Evolutionary conservation across 2,797 vertebrate species (phyloP).

Genomic region (Chaenodraco wilsoni): DNA sequence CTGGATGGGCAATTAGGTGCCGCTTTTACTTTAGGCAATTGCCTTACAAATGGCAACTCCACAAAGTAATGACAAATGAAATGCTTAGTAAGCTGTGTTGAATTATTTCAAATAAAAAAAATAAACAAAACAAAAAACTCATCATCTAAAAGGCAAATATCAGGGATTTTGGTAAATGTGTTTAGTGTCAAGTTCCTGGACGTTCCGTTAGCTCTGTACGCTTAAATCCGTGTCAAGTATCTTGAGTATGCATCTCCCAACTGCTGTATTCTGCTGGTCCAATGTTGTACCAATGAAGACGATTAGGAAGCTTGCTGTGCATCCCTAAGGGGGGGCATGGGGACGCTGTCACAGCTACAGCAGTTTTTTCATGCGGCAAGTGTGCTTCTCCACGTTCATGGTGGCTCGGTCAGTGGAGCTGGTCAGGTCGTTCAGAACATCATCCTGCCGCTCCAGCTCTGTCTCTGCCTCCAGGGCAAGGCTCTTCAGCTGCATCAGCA

Average conservation of each 20-base stretch:
- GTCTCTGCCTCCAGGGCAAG: conserved; percentile 91
- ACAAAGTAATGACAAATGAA: neutral
- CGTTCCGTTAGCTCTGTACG: conserved; percentile 7
- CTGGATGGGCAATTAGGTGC: neutral
- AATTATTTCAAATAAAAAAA: conserved; percentile 1
- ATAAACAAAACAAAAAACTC: neutral
- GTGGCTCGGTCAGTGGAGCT: conserved; percentile 86
- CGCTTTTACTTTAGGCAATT: neutral
- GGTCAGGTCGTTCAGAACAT: conserved; percentile 87
- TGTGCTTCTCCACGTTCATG: conserved; percentile 88
- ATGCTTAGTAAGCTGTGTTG: neutral
- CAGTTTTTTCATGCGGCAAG: conserved; percentile 87
- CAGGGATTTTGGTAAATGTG: neutral
- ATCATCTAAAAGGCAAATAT: neutral
- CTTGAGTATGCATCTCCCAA: conserved; percentile 10
- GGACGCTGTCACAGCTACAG: conserved; percentile 73
- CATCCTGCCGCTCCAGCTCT: conserved; percentile 93
- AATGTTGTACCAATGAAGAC: conserved; percentile 15
- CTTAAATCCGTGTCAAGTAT: conserved; percentile 9
- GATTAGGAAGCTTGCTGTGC: conserved; percentile 38
- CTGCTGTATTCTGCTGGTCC: conserved; percentile 18
- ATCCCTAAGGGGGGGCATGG: conserved; percentile 19
- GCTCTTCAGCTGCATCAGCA: conserved; percentile 90
- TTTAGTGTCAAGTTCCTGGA: neutral
- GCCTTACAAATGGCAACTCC: neutral